Conservation (phyloP, 1,140 invertebrate species). For the Dolichoris vasculosae region DNA sequence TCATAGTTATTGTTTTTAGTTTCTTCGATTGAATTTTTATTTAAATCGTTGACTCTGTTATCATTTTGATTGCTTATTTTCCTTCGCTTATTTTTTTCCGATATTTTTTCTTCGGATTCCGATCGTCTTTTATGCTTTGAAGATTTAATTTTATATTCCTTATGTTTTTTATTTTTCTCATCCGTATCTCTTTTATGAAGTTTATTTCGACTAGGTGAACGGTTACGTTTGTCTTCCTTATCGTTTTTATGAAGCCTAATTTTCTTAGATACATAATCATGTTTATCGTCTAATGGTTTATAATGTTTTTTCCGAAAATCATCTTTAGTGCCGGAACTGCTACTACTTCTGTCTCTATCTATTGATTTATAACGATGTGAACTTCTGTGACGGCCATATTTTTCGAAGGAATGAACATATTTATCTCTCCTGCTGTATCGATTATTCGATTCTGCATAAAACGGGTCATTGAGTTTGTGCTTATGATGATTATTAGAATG, state of each 20-base stretch:
- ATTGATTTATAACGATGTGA: slow-evolving; percentile 18
- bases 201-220: not conserved
- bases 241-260: not conserved
- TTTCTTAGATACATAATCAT: not conserved
- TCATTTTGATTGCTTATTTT: not conserved
- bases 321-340: not conserved
- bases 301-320: not conserved
- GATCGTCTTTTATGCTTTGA: slow-evolving; percentile 25
- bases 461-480: not conserved
- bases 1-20: not conserved
- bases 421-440: slow-evolving; percentile 33
- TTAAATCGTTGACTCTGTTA: not conserved
- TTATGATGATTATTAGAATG: slow-evolving; percentile 41
- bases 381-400: slow-evolving; percentile 16
- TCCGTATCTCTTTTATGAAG: not conserved
- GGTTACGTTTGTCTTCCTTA: slow-evolving; percentile 4
- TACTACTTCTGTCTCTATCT: not conserved
- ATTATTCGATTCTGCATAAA: not conserved
- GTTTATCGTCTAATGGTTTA: not conserved
- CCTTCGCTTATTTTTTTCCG: slow-evolving; percentile 6
- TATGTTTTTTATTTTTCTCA: not conserved
- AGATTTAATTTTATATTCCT: not conserved
- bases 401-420: not conserved
- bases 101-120: slow-evolving; percentile 19
- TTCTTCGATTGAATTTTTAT: slow-evolving; percentile 23